phyloP scores from a whole-genome alignment of 2,113 vertebrate species.

The Thunnus maccoyii region DNA sequence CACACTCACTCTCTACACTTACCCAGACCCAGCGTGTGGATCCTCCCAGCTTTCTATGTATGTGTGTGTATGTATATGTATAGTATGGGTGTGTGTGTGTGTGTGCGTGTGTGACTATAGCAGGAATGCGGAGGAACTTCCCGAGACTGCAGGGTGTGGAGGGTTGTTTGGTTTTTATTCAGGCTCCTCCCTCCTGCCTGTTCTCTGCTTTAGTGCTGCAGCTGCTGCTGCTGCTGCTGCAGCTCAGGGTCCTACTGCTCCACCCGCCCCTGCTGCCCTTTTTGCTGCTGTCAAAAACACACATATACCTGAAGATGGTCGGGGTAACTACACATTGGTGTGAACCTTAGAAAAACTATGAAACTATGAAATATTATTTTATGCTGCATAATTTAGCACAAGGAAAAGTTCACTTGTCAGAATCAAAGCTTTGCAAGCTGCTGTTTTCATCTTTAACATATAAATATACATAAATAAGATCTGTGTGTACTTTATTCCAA shows the following conservation, averaged over 20 bases:
- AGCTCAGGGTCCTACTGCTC: slow-evolving; percentile 82
- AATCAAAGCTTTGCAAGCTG: slow-evolving; percentile 3
- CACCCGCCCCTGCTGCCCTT: not conserved
- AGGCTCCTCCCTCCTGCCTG: slow-evolving; percentile 68
- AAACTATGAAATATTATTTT: slow-evolving; percentile 7
- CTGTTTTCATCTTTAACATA: slow-evolving; percentile 36
- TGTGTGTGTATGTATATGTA: not conserved
- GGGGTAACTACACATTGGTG: not conserved
- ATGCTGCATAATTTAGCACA: slow-evolving; percentile 34
- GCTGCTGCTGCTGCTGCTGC: slow-evolving; percentile 18
- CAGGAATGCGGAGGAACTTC: slow-evolving; percentile 82
- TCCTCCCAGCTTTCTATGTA: slow-evolving; percentile 32
- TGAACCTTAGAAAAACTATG: not conserved
- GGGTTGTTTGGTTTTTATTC: slow-evolving; percentile 62
- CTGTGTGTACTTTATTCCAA: slow-evolving; percentile 22
- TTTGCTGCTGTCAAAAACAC: not conserved
- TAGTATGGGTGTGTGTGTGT: slow-evolving; percentile 24
- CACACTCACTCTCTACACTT: slow-evolving; percentile 37
- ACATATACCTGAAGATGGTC: not conserved
- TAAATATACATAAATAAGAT: slow-evolving; percentile 64
- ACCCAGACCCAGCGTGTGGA: slow-evolving; percentile 41
- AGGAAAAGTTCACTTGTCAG: slow-evolving; percentile 29
- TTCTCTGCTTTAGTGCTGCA: slow-evolving; percentile 12
- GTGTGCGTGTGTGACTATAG: slow-evolving; percentile 4
- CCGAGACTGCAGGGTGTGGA: slow-evolving; percentile 80